Percentiles rank a stretch among this genome's conserved stretches.
These are phyloP conservation scores for Mactromeris polynyma DNA, from an alignment of 2,888 invertebrate genomes.

Conservation along the genomic window DNA sequence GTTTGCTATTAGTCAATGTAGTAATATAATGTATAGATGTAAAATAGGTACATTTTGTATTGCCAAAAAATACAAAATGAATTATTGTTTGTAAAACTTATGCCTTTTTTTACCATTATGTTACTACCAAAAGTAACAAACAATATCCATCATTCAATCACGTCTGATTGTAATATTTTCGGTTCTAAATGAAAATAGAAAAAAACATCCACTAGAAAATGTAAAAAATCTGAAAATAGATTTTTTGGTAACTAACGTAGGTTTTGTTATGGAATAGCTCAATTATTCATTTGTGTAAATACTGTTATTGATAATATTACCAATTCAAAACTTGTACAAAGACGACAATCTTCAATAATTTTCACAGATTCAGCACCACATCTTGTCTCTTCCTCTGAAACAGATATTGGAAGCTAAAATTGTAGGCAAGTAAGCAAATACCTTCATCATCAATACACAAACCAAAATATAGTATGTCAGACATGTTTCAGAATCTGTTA, in stretches of 20 bases:
- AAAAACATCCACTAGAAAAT: background rate
- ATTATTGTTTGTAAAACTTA: too few relatives aligned
- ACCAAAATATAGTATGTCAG: background rate
- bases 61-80: too few relatives aligned
- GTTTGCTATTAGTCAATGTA: too few relatives aligned
- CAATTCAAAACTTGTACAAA: slow-evolving; percentile 68
- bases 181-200: background rate
- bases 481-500: background rate
- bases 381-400: slow-evolving; percentile 34
- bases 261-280: background rate
- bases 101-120: too few relatives aligned
- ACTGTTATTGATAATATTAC: slow-evolving; percentile 51
- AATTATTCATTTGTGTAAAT: background rate
- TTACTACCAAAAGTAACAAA: too few relatives aligned
- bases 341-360: slow-evolving; percentile 56
- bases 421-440: background rate
- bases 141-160: too few relatives aligned
- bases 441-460: background rate
- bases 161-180: too few relatives aligned
- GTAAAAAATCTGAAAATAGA: background rate
- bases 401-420: background rate
- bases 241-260: background rate
- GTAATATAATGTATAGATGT: too few relatives aligned
- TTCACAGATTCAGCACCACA: slow-evolving; percentile 53
- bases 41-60: too few relatives aligned